A percentile compares a stretch with the other conserved stretches of the same genome.
Evolutionary conservation across 2,888 invertebrate genomes (phyloP).

Genomic region (Perdita meconis): DNA sequence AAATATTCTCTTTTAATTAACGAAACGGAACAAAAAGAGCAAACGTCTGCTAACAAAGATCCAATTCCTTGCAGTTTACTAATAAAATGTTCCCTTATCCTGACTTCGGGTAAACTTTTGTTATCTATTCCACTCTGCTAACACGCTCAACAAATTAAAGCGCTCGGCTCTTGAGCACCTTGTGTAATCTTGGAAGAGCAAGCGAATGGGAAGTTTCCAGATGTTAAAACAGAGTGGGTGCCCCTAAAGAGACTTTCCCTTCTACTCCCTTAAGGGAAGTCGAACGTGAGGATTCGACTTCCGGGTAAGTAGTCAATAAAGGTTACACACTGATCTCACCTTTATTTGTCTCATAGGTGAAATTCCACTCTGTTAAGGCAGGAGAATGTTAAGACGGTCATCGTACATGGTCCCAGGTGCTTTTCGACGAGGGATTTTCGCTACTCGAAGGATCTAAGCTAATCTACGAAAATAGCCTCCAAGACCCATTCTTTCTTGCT

Average conservation of each 20-base stretch:
- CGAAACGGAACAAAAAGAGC: too few species aligned
- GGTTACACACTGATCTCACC: slow-evolving; percentile 39
- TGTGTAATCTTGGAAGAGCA: too few species aligned
- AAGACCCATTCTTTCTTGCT: background rate
- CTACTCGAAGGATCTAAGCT: slow-evolving; percentile 22
- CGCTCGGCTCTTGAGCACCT: too few species aligned
- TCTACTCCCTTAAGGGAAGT: slow-evolving; percentile 28
- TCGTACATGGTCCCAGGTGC: slow-evolving; percentile 22
- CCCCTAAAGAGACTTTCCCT: slow-evolving; percentile 52
- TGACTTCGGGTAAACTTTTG: too few species aligned
- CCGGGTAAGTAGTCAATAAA: slow-evolving; percentile 49
- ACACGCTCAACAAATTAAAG: too few species aligned
- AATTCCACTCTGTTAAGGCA: slow-evolving; percentile 27
- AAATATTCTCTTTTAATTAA: too few species aligned
- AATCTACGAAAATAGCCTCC: background rate
- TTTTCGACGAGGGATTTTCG: slow-evolving; percentile 19
- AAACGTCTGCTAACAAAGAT: too few species aligned
- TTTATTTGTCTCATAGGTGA: slow-evolving; percentile 55
- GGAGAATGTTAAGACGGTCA: slow-evolving; percentile 27
- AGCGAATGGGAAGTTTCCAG: too few species aligned
- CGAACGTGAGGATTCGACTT: slow-evolving; percentile 50
- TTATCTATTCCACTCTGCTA: too few species aligned
- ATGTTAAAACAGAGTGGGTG: slow-evolving; percentile 7
- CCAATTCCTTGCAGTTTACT: too few species aligned
- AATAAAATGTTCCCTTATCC: too few species aligned